Evolutionary conservation across 2,797 vertebrate species (phyloP).

Genomic region (Trichosurus vulpecula): DNA sequence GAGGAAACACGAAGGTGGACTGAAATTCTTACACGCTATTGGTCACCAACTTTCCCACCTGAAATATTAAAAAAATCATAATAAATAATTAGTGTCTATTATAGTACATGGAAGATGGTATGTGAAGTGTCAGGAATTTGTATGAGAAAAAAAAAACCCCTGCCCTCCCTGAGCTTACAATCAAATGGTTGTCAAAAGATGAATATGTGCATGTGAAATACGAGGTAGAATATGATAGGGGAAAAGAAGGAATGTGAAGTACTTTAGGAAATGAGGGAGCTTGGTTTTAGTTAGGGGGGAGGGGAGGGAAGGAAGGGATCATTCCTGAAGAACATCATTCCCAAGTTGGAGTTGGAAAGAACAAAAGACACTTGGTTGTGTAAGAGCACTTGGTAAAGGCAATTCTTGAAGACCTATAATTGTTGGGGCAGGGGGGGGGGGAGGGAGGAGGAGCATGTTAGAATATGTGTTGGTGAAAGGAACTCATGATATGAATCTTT

Average conservation of each 20-base stretch:
- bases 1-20: not conserved
- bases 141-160: not conserved
- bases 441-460: not conserved
- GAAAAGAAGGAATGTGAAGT: not conserved
- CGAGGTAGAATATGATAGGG: not conserved
- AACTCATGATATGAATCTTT: not conserved
- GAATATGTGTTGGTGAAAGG: not conserved
- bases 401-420: not conserved
- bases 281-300: not conserved
- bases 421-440: not conserved
- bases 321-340: not conserved
- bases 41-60: slow-evolving; percentile 17
- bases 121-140: not conserved
- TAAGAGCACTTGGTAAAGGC: not conserved
- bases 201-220: not conserved
- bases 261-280: not conserved
- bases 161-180: not conserved
- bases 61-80: not conserved
- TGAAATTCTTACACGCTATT: not conserved
- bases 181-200: not conserved
- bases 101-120: not conserved
- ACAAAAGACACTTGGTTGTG: not conserved
- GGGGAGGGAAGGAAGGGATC: not conserved
- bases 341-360: not conserved
- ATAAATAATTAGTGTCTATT: not conserved